Evolutionary conservation across 2,113 vertebrate genomes (phyloP), one percentile per base, ranked within the genome.

Genomic region (Macquaria ambigua): DNA sequence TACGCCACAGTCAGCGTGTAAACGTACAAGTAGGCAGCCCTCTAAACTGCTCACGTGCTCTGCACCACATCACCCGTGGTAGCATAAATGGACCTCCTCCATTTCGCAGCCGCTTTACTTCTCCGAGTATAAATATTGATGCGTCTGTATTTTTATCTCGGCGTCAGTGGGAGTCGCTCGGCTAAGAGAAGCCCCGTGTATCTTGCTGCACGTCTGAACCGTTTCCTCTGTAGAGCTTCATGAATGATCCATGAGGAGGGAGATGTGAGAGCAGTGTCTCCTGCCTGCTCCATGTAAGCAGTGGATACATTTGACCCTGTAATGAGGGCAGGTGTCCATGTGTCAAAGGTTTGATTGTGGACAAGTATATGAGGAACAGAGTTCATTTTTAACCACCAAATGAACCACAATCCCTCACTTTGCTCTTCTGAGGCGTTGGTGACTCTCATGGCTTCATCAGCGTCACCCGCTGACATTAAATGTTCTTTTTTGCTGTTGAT

Each of bases 161-260:
- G 10, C 11, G 39, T 86, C 37, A 8, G 71, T 62, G 79, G 76
- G 80, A 76, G 43, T 70, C 43, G 0, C 61, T 79, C 43, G 1
- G 14, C n/a, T 8, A 52, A 55, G 56, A 74, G 48, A 18, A 59
- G 34, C 34, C 3, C 39, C 0, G 15, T 43, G 67, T 28, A n/a
- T 80, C 69, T 64, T 20, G 23, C 76, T 23, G 41, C 43, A 20
- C 50, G 55, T 72, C 52, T 12, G 4, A 70, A 61, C 58, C 4
- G 85, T 82, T 66, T 80, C 68, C 77, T 77, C 67, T 15, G 62
- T 10, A 3, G 31, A 66, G 74, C 75, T 23, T 86, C 78, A 84
- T 94, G 74, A 89, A 89, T 89, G 85, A 92, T 91, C 83, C 62
- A 88, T 85, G 84, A 86, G 55, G 21, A 73, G 43, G 70, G 67